Evolutionary conservation across 2,888 invertebrate genomes (phyloP), one percentile per base, ranked within the genome.

Genomic region (Drosophila barbarae): DNA sequence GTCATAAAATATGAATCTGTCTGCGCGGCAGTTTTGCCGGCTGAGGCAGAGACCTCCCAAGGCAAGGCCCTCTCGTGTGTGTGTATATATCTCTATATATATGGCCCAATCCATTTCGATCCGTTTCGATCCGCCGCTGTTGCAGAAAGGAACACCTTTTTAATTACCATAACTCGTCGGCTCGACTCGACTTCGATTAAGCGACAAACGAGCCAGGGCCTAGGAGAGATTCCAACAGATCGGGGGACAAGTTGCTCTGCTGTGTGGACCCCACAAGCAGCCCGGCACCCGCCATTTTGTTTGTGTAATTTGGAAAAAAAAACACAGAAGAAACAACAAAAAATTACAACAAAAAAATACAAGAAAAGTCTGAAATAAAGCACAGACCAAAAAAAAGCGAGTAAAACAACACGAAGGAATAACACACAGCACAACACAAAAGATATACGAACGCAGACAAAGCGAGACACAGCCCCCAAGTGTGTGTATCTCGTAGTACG

Each of bases 141-240:
- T 38, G 66, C 41, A 55, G 72, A 59, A 76, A 77, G 75, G 85
- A 85, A 86, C 86, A 86, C 86, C 87, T 86, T 86, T 86, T 86
- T 86, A 87, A 86, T 86, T 86, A 86, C 77, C 84, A 86, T 86
- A 86, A 86, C 85, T 85, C 72, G 84, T 85, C 80, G 77, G 46
- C 81, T 77, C 61, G 78, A 70, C 78, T 76, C 64, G 78, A 73
- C 78, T 78, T 84, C 79, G 79, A 82, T 79, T 84, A 79, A 81
- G 72, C 78, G 82, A 78, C 84, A 74, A 73, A 60, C 53, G 41
- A 55, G 35, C 61, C 61, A 51, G 2, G 57, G 42, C 61, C 69
- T 56, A 66, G 52, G 49, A 39, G 38, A 39, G 38, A 18, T 10
- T 18, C 39, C 39, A 38, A 54, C 39, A 52, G 23, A 34, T 36